Base-by-base conservation (phyloP, 2,113 vertebrate genomes). In the Tetrao urogallus region DNA sequence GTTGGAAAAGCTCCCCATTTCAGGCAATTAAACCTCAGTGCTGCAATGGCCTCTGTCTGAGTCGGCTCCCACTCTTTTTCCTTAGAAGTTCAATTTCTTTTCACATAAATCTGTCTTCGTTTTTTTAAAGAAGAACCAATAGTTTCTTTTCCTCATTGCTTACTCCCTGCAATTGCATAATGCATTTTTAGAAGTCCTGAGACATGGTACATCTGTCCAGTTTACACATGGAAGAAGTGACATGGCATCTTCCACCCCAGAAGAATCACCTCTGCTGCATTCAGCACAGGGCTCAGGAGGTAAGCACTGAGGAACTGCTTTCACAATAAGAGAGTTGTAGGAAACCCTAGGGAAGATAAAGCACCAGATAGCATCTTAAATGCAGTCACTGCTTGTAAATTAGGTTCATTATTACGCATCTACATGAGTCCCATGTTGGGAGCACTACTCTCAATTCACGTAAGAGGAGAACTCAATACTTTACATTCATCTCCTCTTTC, bases 221-320 rank as follows among this genome's bases (percentile, higher is more conserved):
- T 75, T 72, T 73, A 40, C 24, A 63, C 2, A 2, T 0, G 1
- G n/a, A 17, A 77, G 24, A 73, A 91, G 80, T 38, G 30, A 50
- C 27, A 32, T 1, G 2, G 32, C 42, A 20, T 3, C 13, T 73
- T 76, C 63, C 32, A 58, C 18, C 67, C 82, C 30, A 66, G 60
- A 61, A 63, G 40, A 56, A 54, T 4, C 3, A 30, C 8, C 21
- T 74, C 71, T 67, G 25, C 4, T 74, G 54, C 30, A 25, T 80
- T 83, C 56, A 86, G 28, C 57, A 83, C 21, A 66, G 76, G 57
- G 42, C 25, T 71, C 48, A 57, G 48, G 34, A 8, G 85, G 54
- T 34, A 52, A 0, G 0, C 4, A 40, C 30, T 17, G 10, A 78
- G 13, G 52, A 88, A 52, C 0, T 47, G 36, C 38, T 86, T 58